Evolutionary conservation across 2,113 vertebrate genomes (phyloP), one percentile per base, ranked within the genome.

Genomic region (Conger conger): DNA sequence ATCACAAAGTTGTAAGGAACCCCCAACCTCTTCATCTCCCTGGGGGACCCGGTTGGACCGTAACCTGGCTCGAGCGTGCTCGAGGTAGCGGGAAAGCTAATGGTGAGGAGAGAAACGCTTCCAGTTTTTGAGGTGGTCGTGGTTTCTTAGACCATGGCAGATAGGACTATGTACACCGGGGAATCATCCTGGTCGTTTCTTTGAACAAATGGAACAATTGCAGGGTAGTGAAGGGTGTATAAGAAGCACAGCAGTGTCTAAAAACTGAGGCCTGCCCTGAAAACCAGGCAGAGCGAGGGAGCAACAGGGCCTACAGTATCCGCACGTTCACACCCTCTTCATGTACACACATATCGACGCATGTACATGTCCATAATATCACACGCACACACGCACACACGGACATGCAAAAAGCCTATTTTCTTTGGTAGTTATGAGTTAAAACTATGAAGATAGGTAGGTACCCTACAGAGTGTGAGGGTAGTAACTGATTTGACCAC

Each of bases 341-440:
- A 45, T n/a, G 6, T 33, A 18, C 80, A 38, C 79, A 30, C 80
- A 81, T 15, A 45, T 33, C 40, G 37, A 80, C 79, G 23, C 20
- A 42, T 13, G 33, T 9, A 50, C n/a, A 50, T n/a, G 4, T 15
- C 9, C 13, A 20, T 50, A 27, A 83, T 91, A 82, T 20, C 83
- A 76, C 76, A 53, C 80, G 33, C 80, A 81, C 45, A 87, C 35
- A 76, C 78, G 82, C 84, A 86, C 38, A 85, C 83, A 83, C 60
- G n/a, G 23, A 33, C 53, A n/a, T 30, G n/a, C 18, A 80, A 82
- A 81, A 85, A 86, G 80, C 88, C 85, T 42, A 85, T 83, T 83
- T 86, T 84, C 88, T 87, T 87, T 87, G 4, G 11, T 9, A 63
- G 23, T 63, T 63, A 16, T 2, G 57, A 63, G 18, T 20, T 27